These are phyloP conservation scores for Panulirus ornatus DNA, from an alignment of 1,140 invertebrate genomes.

Conservation along the genomic window DNA sequence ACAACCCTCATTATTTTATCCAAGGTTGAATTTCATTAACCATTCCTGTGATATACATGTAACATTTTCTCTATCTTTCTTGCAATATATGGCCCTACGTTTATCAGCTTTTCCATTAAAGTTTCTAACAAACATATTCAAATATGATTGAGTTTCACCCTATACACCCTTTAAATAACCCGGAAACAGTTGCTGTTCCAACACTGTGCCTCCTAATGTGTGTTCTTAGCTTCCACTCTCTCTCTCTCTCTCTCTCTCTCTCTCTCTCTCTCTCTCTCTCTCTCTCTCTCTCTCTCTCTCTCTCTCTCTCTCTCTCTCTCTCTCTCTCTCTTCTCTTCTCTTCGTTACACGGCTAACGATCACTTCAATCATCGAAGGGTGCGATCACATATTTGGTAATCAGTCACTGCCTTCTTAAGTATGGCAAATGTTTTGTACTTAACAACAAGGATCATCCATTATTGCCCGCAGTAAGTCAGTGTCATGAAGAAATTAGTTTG, in stretches of 20 bases:
- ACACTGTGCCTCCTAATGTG: too few species aligned
- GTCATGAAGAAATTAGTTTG: not conserved
- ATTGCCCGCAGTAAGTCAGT: not conserved
- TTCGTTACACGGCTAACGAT: not conserved
- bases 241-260: not conserved
- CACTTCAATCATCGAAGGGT: too few species aligned
- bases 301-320: not conserved
- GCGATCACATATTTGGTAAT: not conserved
- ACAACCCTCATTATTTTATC: too few species aligned
- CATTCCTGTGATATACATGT: too few species aligned
- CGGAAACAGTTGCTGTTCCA: too few species aligned
- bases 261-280: conserved; percentile 7
- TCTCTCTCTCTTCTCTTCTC: not conserved
- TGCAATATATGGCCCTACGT: too few species aligned
- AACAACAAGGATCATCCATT: not conserved
- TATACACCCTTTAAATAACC: too few species aligned
- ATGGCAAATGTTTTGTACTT: not conserved
- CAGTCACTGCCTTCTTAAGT: not conserved
- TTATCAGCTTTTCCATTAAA: too few species aligned
- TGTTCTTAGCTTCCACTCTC: not conserved
- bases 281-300: conserved; percentile 7
- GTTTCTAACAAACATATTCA: too few species aligned
- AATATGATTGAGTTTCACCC: too few species aligned
- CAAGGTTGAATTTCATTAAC: too few species aligned
- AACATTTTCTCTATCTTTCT: too few species aligned